phyloP scores from a whole-genome alignment of 1,140 invertebrate species.

The Cydia fagiglandana region DNA sequence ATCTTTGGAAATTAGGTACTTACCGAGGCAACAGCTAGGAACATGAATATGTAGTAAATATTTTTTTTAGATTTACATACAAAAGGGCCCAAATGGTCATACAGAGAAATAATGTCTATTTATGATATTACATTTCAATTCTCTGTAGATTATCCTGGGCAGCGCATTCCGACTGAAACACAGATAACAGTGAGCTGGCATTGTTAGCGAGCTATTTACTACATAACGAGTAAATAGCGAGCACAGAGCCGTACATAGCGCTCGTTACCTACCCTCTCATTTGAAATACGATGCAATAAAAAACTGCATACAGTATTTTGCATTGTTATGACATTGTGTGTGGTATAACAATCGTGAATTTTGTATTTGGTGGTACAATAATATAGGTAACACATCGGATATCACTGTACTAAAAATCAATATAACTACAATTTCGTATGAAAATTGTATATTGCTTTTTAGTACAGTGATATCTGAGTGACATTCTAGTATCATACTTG shows the following conservation, averaged over 20 bases:
- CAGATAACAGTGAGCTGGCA: slow-evolving; percentile 13
- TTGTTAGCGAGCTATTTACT: slow-evolving; percentile 17
- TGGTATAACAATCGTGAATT: not conserved
- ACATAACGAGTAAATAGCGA: not conserved
- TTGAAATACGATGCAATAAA: slow-evolving; percentile 19
- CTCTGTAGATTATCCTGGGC: not conserved
- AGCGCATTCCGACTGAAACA: slow-evolving; percentile 4
- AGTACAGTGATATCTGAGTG: too few relatives aligned
- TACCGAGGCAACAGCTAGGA: too few relatives aligned
- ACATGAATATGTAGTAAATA: too few relatives aligned
- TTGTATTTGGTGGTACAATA: not conserved
- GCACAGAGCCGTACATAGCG: slow-evolving; percentile 1
- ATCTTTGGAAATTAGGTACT: too few relatives aligned
- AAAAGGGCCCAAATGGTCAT: too few relatives aligned
- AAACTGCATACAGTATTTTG: slow-evolving; percentile 11
- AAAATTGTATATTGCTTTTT: too few relatives aligned
- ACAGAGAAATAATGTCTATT: too few relatives aligned
- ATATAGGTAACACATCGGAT: too few relatives aligned
- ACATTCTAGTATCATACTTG: too few relatives aligned
- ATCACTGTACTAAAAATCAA: too few relatives aligned
- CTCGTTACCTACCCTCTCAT: slow-evolving; percentile 18
- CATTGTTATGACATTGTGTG: not conserved
- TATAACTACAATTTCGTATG: too few relatives aligned
- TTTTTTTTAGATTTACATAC: too few relatives aligned
- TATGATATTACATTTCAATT: slow-evolving; percentile 2